Base-by-base conservation (phyloP, 2,888 invertebrate genomes). In the Phortica magna region DNA sequence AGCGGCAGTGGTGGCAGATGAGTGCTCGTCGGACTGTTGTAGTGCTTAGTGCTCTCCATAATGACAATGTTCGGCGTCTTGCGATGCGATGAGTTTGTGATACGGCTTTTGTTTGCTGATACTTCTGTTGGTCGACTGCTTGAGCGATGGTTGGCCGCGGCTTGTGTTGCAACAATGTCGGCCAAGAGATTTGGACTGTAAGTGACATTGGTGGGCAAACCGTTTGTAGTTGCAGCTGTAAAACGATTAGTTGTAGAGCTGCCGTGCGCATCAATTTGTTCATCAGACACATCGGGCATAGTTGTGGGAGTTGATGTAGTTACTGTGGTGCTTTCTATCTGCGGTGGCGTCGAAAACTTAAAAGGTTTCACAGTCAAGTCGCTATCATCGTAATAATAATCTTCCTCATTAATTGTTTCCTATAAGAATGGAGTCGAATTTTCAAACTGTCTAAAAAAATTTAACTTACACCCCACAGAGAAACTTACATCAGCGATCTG, bases 381-480 rank as follows among this genome's bases (percentile, higher is more conserved):
- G 75, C 81, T 84, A 72, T 91, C 91, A 83, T 92, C 91, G 76
- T 92, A 92, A 80, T 92, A 91, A 77, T 91, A 91, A 65, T 91
- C 90, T 19, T 89, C 90, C 55, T 84, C 89, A 71, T 82, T 83
- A 70, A 84, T 84, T 39, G 84, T 79, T 43, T 89, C 87, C 91
- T 91, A 83, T 76, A 81, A 80, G 78, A 97, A 80, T 96, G 43
- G 31, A 59, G 65, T 53, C 73, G 39, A 14, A 53, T 31, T 39
- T 74, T 39, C 14, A 43, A 1, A 64, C 76, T 74, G 83, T 88
- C 88, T 89, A 82, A 88, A 84, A 87, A 88, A 83, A 65, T 57
- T 1, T 76, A 76, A 71, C 79, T 61, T 53, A 77, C 9, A 14
- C 48, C 7, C 48, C 10, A 31, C 39, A 64, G 7, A 14, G 10